These are phyloP conservation scores for Helicoverpa assulta DNA, from an alignment of 2,888 invertebrate species.

Conservation along the genomic window DNA sequence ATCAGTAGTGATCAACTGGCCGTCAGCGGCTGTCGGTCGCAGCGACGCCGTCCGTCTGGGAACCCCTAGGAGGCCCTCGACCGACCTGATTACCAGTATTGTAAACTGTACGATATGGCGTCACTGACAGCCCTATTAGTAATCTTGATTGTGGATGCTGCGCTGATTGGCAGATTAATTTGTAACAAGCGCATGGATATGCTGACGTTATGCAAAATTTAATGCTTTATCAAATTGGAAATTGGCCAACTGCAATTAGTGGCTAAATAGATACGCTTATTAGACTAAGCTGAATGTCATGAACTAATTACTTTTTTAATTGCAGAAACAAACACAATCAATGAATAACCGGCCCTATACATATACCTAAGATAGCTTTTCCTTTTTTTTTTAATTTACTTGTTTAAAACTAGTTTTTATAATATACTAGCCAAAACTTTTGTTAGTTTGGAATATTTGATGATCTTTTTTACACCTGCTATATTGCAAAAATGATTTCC, in stretches of 20 bases:
- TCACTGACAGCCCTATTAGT: background rate
- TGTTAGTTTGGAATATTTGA: no score
- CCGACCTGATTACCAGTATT: conserved; percentile 19
- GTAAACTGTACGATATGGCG: conserved; percentile 2
- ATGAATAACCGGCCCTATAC: no score
- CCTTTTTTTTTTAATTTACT: no score
- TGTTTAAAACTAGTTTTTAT: no score
- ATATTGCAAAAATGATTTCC: background rate
- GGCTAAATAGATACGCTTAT: no score
- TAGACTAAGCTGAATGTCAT: no score
- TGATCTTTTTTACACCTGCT: background rate
- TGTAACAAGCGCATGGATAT: background rate
- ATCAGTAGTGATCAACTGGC: conserved; percentile 2
- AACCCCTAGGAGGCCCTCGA: conserved; percentile 12
- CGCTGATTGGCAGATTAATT: background rate
- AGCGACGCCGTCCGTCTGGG: conserved; percentile 27
- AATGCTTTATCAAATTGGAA: no score
- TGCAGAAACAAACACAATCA: no score
- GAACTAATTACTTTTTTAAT: no score
- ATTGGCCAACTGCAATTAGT: no score
- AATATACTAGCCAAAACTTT: no score
- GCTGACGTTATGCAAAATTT: background rate
- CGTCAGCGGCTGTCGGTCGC: conserved; percentile 29
- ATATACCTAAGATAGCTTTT: no score
- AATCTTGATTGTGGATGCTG: background rate